These are phyloP conservation scores for Stegodyphus dumicola DNA, from an alignment of 1,140 invertebrate genomes.

Conservation along the genomic window DNA sequence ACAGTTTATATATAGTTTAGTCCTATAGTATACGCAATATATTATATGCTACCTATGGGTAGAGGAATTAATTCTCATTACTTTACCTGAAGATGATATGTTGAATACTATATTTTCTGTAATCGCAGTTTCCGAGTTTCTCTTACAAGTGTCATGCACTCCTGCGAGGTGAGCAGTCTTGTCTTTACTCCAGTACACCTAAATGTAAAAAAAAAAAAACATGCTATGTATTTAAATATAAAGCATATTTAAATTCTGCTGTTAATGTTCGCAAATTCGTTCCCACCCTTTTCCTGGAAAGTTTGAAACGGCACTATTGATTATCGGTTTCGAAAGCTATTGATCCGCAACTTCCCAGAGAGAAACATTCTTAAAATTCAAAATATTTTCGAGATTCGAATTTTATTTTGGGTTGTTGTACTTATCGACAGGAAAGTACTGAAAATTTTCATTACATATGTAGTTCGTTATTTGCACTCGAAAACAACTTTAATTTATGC, in stretches of 20 bases:
- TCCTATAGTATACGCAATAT: too few relatives aligned
- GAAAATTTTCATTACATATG: too few relatives aligned
- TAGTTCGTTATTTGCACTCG: too few relatives aligned
- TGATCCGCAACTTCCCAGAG: neutral
- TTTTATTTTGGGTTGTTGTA: too few relatives aligned
- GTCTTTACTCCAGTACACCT: conserved; percentile 59
- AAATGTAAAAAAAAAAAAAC: neutral
- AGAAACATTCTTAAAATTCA: neutral
- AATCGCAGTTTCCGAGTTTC: conserved; percentile 24
- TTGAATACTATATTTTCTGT: conserved; percentile 58
- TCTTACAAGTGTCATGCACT: conserved; percentile 55
- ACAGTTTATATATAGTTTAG: too few relatives aligned
- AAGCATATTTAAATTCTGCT: too few relatives aligned
- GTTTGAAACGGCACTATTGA: neutral
- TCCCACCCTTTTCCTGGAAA: neutral
- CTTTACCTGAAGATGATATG: conserved; percentile 60
- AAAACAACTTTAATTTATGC: too few relatives aligned
- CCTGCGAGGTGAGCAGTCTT: conserved; percentile 55
- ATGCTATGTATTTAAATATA: neutral
- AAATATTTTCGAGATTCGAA: neutral
- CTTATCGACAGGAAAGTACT: too few relatives aligned
- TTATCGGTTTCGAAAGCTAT: too few relatives aligned
- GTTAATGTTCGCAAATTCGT: too few relatives aligned
- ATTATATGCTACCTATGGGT: too few relatives aligned
- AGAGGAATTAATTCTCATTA: too few relatives aligned